A percentile compares a stretch with the other conserved stretches of the same genome.
Evolutionary conservation across 2,888 invertebrate species (phyloP).

Genomic region (Drosophila emarginata): DNA sequence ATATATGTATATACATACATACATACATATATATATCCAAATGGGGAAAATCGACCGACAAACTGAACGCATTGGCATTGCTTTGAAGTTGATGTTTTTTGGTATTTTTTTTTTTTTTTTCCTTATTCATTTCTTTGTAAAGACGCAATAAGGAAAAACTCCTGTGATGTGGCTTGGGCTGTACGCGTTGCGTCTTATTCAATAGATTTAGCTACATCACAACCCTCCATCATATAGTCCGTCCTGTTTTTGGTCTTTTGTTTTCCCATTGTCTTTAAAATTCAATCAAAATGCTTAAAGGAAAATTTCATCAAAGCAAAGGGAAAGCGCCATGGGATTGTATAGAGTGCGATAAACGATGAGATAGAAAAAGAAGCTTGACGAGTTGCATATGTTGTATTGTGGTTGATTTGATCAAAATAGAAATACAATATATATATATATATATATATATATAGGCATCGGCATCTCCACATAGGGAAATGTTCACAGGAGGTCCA

Average conservation of each 20-base stretch:
- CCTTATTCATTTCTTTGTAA: neutral
- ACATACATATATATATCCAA: neutral
- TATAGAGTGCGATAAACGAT: conserved; percentile 1
- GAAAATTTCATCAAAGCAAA: conserved; percentile 36
- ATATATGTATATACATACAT: no score
- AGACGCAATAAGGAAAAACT: conserved; percentile 73
- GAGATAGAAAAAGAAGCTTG: conserved; percentile 31
- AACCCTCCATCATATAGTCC: conserved; percentile 28
- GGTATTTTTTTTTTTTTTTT: conserved; percentile 14
- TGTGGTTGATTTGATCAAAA: conserved; percentile 28
- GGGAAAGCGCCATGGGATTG: conserved; percentile 33
- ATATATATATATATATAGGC: no score
- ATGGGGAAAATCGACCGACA: conserved; percentile 23
- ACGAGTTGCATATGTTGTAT: conserved; percentile 40
- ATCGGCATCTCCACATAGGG: neutral
- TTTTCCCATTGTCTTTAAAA: conserved; percentile 50
- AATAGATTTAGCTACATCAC: conserved; percentile 34
- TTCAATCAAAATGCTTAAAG: conserved; percentile 59
- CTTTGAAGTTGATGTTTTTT: conserved; percentile 41
- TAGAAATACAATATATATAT: conserved; percentile 9
- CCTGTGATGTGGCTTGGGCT: conserved; percentile 56
- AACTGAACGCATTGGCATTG: conserved; percentile 35
- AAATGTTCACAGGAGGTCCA: neutral
- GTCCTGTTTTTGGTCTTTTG: conserved; percentile 23
- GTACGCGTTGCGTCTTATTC: conserved; percentile 35